These are phyloP conservation scores for Diploscapter pachys DNA, from an alignment of 1,140 invertebrate species.

Conservation along the genomic window DNA sequence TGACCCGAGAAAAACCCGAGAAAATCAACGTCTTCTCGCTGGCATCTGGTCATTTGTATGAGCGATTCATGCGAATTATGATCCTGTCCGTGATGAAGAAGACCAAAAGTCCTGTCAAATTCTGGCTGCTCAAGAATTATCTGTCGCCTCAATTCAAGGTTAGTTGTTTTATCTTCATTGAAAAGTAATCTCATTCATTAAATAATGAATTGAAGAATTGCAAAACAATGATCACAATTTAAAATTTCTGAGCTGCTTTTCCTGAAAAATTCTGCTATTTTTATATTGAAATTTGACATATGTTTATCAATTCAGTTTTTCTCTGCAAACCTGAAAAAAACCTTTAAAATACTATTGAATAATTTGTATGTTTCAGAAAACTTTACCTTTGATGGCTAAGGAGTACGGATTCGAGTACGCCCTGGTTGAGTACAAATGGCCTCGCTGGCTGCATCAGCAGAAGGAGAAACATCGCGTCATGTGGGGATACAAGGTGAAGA, in stretches of 20 bases:
- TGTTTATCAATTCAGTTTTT: too few species aligned
- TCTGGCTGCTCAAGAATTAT: conserved; percentile 99
- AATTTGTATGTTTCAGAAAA: conserved; percentile 68
- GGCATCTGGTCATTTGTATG: conserved; percentile 96
- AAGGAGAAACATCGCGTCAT: conserved; percentile 97
- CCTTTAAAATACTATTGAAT: not conserved
- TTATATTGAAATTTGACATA: too few species aligned
- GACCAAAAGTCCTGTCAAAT: conserved; percentile 95
- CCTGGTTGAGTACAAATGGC: conserved; percentile 99
- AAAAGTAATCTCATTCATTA: too few species aligned
- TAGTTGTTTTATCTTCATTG: not conserved
- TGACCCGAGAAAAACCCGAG: conserved; percentile 65
- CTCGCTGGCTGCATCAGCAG: conserved; percentile 89
- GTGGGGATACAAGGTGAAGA: conserved; percentile 86
- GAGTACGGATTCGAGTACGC: conserved; percentile 96
- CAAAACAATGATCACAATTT: too few species aligned
- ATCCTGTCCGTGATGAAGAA: conserved; percentile 55
- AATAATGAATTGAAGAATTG: too few species aligned
- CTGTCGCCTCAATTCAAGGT: conserved; percentile 71
- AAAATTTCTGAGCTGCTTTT: too few species aligned
- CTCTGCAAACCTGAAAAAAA: too few species aligned
- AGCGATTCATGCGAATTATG: conserved; percentile 75
- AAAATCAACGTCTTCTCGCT: conserved; percentile 95
- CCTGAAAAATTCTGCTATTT: too few species aligned
- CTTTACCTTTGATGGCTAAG: conserved; percentile 88